Percentiles rank a stretch among this genome's conserved stretches.
Conservation (phyloP, 1,140 invertebrate genomes). For the Drosophila ficusphila region DNA sequence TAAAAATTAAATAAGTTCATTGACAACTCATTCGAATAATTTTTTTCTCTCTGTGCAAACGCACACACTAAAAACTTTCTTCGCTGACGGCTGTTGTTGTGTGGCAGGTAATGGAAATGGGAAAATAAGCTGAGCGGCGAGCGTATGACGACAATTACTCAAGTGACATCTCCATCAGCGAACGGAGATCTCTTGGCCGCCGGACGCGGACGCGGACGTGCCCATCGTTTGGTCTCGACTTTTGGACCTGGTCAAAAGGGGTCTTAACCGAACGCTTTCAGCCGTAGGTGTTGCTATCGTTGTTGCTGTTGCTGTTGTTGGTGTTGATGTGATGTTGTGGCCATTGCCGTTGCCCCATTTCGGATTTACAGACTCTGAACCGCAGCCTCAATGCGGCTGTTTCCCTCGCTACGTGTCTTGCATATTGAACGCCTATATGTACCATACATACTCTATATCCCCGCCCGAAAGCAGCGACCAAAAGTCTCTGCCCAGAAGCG, state of each 20-base stretch:
- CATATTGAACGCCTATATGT: constrained; percentile 54
- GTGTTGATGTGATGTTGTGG: not conserved
- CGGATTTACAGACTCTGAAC: constrained; percentile 28
- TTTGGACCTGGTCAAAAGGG: constrained; percentile 5
- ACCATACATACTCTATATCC: constrained; percentile 3
- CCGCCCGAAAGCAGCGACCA: not conserved
- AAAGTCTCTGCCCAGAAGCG: constrained; percentile 6
- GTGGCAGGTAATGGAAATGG: constrained; percentile 49
- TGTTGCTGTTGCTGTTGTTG: not conserved
- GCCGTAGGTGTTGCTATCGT: not conserved
- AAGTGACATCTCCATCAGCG: constrained; percentile 78
- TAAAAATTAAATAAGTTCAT: not conserved
- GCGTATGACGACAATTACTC: constrained; percentile 76
- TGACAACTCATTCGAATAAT: not conserved
- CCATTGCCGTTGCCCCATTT: constrained; percentile 31
- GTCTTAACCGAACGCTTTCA: not conserved
- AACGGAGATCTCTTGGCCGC: constrained; percentile 37
- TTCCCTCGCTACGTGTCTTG: constrained; percentile 61
- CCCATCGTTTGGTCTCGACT: constrained; percentile 35
- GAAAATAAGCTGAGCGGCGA: constrained; percentile 50
- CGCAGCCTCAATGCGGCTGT: constrained; percentile 54
- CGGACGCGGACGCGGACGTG: constrained; percentile 46
- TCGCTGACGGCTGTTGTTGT: constrained; percentile 41
- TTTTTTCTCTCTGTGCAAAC: not conserved
- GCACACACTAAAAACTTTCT: constrained; percentile 51